Evolutionary conservation across 2,797 vertebrate species (phyloP), one percentile per base, ranked within the genome.

Genomic region (Columba guinea): DNA sequence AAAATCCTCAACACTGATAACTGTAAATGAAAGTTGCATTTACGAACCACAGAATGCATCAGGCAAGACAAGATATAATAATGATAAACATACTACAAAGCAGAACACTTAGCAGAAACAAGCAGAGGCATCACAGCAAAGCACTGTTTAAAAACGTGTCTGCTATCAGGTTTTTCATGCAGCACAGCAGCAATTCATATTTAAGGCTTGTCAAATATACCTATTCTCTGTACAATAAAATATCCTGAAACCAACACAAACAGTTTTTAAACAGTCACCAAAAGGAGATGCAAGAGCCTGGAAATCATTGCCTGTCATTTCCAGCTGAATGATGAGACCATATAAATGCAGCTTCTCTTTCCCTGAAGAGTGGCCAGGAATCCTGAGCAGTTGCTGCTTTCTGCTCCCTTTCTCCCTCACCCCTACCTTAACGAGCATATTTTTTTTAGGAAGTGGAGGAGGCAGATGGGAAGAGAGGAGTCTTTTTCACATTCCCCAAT

Each of bases 121-220:
- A 83, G 65, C 16, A 0, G 44, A 70, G 75, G 23, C 83, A 82
- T 30, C 88, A 32, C 21, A 70, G 92, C 78, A 32, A 48, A 85
- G 37, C 86, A 28, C 62, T 63, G 48, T 53, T 83, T 84, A 79
- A 58, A 55, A 26, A 44, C 11, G 53, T 73, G n/a, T 11, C 80
- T 53, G 64, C 65, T 90, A n/a, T 90, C 91, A 84, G 73, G 35
- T 79, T 48, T 64, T 73, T 64, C 91, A 70, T 10, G 52, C 34
- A 55, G 88, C 85, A 70, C 52, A 80, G 71, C 73, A 88, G 81
- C 93, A 85, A 35, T 79, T 85, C 85, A n/a, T 55, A 28, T 60
- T 84, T 58, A 46, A 76, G 79, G 65, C 86, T 65, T 95, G 91
- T 93, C 95, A 92, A 65, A 78, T 26, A 59, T 52, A 63, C 62